Evolutionary conservation across 2,113 vertebrate genomes (phyloP), one percentile per base, ranked within the genome.

Genomic region (Heliornis fulica): DNA sequence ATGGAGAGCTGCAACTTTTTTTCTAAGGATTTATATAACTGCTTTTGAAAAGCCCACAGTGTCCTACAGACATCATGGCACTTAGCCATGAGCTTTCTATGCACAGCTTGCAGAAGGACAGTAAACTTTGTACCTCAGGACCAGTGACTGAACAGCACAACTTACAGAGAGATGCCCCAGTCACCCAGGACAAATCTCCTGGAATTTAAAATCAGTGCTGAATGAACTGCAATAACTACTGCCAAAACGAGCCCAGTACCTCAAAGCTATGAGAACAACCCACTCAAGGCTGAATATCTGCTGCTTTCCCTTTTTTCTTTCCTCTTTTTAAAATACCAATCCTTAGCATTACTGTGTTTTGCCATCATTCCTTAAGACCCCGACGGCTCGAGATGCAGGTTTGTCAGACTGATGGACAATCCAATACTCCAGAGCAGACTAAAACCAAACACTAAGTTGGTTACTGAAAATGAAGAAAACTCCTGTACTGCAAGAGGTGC

Each of bases 221-320:
- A 95, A 93, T 83, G 82, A 96, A 91, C 96, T 96, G 83, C 94
- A 91, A 32, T 63, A 82, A 70, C 41, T 29, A 12, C 38, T 22
- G 65, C 51, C 76, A 50, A 48, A 12, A 4, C 0, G 41, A 83
- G 22, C 93, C 17, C 15, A 1, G 3, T 11, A 63, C 26, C 60
- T n/a, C 56, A 8, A 7, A 34, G 11, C 13, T 18, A 20, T 1
- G 48, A 36, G 26, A 70, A 66, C 71, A 70, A 45, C 5, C 59
- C 10, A 15, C 9, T 31, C 31, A n/a, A 32, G 19, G 60, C 72
- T 56, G 51, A 68, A 17, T 2, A 71, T 17, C 38, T 22, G 26
- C 45, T 18, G 21, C 66, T 88, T 74, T 34, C 3, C 11, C 65
- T 45, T 20, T 2, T 11, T 15, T 20, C 6, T 41, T n/a, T 57